Conservation (phyloP, 2,888 invertebrate genomes). For the Dastarcus helophoroides region DNA sequence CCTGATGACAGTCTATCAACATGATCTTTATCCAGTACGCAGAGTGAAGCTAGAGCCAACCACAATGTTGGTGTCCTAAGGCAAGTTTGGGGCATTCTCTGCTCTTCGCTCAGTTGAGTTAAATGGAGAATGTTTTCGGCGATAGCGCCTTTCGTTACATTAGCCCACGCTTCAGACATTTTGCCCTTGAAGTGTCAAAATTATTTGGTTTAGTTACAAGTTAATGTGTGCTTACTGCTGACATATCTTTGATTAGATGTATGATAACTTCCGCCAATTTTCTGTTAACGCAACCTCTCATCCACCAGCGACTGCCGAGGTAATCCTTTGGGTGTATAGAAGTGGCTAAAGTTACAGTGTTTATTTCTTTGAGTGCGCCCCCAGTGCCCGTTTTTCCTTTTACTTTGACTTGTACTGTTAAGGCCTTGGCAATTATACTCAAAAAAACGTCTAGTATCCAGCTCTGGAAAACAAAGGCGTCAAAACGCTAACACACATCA, state of each 20-base stretch:
- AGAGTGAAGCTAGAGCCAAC: slow-evolving; percentile 86
- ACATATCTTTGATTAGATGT: slow-evolving; percentile 81
- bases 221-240: slow-evolving; percentile 52
- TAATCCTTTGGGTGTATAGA: slow-evolving; percentile 48
- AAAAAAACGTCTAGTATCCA: slow-evolving; percentile 82
- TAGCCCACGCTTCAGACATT: slow-evolving; percentile 74
- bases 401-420: slow-evolving; percentile 81
- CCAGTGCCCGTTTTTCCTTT: slow-evolving; percentile 48
- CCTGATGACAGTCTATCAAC: slow-evolving; percentile 68
- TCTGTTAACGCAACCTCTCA: slow-evolving; percentile 70
- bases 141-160: slow-evolving; percentile 76
- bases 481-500: neutral
- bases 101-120: slow-evolving; percentile 66
- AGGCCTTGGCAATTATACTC: slow-evolving; percentile 80
- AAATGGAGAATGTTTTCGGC: slow-evolving; percentile 77
- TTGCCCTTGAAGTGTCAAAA: slow-evolving; percentile 53
- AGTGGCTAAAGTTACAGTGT: slow-evolving; percentile 47
- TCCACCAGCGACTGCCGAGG: slow-evolving; percentile 63
- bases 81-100: slow-evolving; percentile 65
- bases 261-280: slow-evolving; percentile 84
- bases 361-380: slow-evolving; percentile 38
- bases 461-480: slow-evolving; percentile 38
- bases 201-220: neutral
- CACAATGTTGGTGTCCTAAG: slow-evolving; percentile 77
- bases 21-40: slow-evolving; percentile 85